Evolutionary conservation across 2,888 invertebrate genomes (phyloP).

Genomic region (Tachina fera): DNA sequence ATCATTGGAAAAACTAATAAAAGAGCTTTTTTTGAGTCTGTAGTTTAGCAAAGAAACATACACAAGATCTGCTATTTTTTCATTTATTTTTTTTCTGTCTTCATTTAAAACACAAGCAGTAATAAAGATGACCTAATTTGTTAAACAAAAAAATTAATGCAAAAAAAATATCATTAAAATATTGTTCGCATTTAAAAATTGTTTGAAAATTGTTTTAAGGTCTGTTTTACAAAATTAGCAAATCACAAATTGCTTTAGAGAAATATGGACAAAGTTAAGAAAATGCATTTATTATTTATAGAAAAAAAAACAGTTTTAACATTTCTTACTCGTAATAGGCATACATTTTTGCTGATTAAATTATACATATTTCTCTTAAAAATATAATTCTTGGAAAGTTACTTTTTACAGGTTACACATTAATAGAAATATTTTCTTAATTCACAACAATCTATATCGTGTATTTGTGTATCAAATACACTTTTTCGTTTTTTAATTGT

Average conservation of each 20-base stretch:
- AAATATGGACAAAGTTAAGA: background rate
- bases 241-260: background rate
- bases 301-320: no score
- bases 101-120: constrained; percentile 55
- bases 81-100: constrained; percentile 25
- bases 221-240: constrained; percentile 35
- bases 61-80: constrained; percentile 35
- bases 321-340: no score
- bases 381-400: no score
- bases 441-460: no score
- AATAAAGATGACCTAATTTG: constrained; percentile 70
- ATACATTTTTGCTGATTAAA: no score
- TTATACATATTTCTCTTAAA: no score
- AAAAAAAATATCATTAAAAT: constrained; percentile 46
- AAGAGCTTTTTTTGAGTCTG: constrained; percentile 41
- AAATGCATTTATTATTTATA: background rate
- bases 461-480: no score
- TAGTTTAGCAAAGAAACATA: constrained; percentile 39
- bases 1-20: constrained; percentile 55
- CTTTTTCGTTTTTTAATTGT: no score
- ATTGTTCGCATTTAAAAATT: constrained; percentile 34
- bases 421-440: no score
- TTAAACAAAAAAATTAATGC: constrained; percentile 5
- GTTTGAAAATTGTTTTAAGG: constrained; percentile 52
- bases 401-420: no score